Evolutionary conservation across 2,797 vertebrate genomes (phyloP), one percentile per base, ranked within the genome.

Genomic region (Sciurus vulgaris): DNA sequence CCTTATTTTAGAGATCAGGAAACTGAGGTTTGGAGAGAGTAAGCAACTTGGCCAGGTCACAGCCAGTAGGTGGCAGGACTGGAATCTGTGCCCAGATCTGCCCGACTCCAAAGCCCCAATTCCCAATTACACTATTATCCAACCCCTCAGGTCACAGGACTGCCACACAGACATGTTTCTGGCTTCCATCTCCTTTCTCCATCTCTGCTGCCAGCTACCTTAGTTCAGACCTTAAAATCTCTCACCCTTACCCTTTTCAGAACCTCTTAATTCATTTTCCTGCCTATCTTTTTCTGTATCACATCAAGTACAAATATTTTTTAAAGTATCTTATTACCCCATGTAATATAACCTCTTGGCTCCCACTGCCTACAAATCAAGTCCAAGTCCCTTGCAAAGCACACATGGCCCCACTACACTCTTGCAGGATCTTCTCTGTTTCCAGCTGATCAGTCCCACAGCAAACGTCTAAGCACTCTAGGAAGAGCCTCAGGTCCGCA

Each of bases 401-500:
- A 8, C 17, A n/a, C 24, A 12, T 4, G 38, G 17, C 10, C 65
- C 17, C 28, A 2, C 10, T 76, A 26, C 1, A 7, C 78, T 47
- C 83, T 69, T 26, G 24, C 1, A 2, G 35, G 70, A 49, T 74
- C 49, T 69, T 41, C n/a, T 1, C n/a, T 1, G 3, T 15, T 69
- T 41, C 38, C n/a, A 13, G 14, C 65, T 1, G 44, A 65, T 30
- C 3, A 22, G 18, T 38, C 30, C 61, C n/a, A 61, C 38, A 51
- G 1, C 15, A 10, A 49, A 72, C 1, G n/a, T 41, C 85, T 51
- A 20, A 0, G 0, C 14, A 3, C 35, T n/a, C 1, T 7, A 4
- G 14, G 54, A 74, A 51, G 13, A 24, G 28, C 30, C 30, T 49
- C 33, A 17, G 47, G 59, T 35, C 26, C 4, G n/a, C 10, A 12